Conservation (phyloP, 2,888 invertebrate species). For the Lutraria lutraria region DNA sequence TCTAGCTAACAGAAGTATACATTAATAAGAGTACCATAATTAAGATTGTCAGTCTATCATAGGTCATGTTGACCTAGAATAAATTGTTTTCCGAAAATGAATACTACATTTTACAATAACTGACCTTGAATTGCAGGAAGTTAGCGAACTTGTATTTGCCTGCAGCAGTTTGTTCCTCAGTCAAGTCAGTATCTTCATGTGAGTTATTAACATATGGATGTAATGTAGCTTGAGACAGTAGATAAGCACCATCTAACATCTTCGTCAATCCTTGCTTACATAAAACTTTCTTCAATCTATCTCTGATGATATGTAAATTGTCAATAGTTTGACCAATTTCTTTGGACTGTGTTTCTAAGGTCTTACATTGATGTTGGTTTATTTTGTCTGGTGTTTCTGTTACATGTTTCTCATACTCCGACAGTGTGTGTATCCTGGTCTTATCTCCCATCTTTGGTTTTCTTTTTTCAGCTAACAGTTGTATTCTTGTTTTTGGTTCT, state of each 20-base stretch:
- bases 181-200: not conserved
- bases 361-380: slow-evolving; percentile 4
- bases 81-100: not conserved
- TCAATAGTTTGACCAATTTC: slow-evolving; percentile 24
- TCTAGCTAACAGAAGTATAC: too few species aligned
- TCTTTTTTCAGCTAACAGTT: slow-evolving; percentile 51
- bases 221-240: slow-evolving; percentile 49
- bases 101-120: not conserved
- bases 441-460: not conserved
- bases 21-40: too few species aligned
- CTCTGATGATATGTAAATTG: slow-evolving; percentile 32
- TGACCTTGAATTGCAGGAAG: slow-evolving; percentile 57
- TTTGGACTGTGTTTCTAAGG: slow-evolving; percentile 37
- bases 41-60: too few species aligned
- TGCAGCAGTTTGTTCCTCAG: not conserved
- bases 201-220: slow-evolving; percentile 37
- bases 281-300: slow-evolving; percentile 43
- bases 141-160: slow-evolving; percentile 50
- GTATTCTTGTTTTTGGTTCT: slow-evolving; percentile 56
- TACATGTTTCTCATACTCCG: slow-evolving; percentile 11
- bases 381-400: slow-evolving; percentile 5
- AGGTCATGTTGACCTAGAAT: too few species aligned
- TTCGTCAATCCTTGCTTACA: slow-evolving; percentile 41
- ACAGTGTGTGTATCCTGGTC: not conserved
- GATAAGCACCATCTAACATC: slow-evolving; percentile 1